Evolutionary conservation across 1,140 invertebrate species (phyloP), one percentile per base, ranked within the genome.

Genomic region (Aphelinus atriplicis): DNA sequence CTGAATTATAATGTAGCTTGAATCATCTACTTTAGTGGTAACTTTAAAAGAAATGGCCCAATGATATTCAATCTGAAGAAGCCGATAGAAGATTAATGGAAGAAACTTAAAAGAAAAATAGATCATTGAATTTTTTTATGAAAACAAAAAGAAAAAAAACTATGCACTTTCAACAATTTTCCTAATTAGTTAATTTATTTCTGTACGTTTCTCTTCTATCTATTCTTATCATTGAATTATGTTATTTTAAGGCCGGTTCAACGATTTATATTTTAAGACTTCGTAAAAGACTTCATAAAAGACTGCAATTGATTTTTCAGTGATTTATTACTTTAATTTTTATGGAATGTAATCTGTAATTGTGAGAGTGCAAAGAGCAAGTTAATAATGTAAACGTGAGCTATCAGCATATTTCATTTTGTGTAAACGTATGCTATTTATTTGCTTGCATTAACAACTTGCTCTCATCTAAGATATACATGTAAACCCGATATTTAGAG

Each of bases 241-340:
- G 51, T 63, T 55, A 46, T n/a, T 65, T 70, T 65, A 71, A 75
- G 51, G n/a, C 58, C 26, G 45, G 26, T 50, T 68, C n/a, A 61
- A 67, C 3, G 26, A 51, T 58, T 70, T 57, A 50, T 69, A 57
- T 63, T 68, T 74, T 68, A 73, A 74, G 60, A 68, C 45, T 68
- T 66, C 55, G n/a, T 63, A 65, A 68, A 75, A 70, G 66, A 75
- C 73, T 75, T 70, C 51, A 50, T 75, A 70, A 70, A 75, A 75
- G 67, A 71, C 73, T 71, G 67, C 61, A 71, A 58, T 51, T 58
- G 2, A 69, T 63, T 62, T 64, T 63, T 60, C 9, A 53, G 56
- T 61, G 3, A 61, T n/a, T 26, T 74, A 62, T 47, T 73, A 73
- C 9, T 61, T 55, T 68, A 55, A 68, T 55, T 9, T 5, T 65